Conservation (phyloP, 1,140 invertebrate species). For the Dreissena polymorpha region DNA sequence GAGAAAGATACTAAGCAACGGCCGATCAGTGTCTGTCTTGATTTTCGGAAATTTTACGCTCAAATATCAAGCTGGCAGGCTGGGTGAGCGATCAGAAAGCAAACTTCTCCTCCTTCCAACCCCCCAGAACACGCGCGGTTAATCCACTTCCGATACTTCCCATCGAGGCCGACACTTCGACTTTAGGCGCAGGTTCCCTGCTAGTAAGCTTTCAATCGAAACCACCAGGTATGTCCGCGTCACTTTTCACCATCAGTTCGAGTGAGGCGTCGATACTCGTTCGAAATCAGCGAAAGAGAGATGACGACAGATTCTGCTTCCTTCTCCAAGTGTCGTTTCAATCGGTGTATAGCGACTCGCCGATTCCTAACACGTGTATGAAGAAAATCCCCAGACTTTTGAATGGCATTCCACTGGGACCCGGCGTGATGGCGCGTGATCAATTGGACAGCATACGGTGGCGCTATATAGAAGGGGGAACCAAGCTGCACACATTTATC, state of each 20-base stretch:
- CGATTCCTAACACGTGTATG: no score
- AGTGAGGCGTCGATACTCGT: no score
- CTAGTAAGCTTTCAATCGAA: background rate
- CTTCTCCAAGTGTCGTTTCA: no score
- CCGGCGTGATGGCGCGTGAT: no score
- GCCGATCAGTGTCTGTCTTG: background rate
- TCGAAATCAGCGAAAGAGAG: no score
- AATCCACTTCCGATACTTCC: background rate
- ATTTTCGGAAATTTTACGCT: background rate
- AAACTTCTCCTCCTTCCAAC: slow-evolving; percentile 19
- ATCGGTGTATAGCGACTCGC: no score
- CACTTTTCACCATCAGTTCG: slow-evolving; percentile 65
- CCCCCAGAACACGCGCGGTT: background rate
- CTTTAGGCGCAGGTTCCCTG: background rate
- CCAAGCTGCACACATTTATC: no score
- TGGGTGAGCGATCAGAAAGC: slow-evolving; percentile 12
- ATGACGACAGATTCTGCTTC: no score
- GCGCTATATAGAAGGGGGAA: no score
- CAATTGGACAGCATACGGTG: no score
- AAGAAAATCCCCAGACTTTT: no score
- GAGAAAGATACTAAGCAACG: background rate
- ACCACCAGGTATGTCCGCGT: slow-evolving; percentile 64
- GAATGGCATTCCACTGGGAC: no score
- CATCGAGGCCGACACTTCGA: background rate
- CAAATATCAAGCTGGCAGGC: slow-evolving; percentile 25